Conservation (phyloP, 2,113 vertebrate species). For the Cebidichthys violaceus region DNA sequence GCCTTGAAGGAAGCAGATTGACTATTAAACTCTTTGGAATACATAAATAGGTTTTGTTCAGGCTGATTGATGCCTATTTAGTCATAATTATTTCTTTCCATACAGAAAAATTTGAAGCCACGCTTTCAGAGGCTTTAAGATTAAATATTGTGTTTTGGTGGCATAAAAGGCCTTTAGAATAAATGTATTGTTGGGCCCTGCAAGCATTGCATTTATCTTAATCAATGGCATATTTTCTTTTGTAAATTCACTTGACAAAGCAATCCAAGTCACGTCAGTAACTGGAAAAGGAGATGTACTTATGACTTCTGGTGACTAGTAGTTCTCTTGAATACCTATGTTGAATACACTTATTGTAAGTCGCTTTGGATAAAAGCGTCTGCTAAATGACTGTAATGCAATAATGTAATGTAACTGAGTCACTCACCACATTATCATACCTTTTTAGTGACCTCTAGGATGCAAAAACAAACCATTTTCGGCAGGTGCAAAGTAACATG, state of each 20-base stretch:
- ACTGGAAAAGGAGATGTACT: too few relatives aligned
- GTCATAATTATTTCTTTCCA: not conserved
- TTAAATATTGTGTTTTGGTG: not conserved
- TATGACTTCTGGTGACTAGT: too few relatives aligned
- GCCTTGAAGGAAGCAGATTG: not conserved
- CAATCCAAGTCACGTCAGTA: not conserved
- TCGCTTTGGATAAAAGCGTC: too few relatives aligned
- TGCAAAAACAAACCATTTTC: not conserved
- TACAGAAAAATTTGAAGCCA: not conserved
- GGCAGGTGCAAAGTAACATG: not conserved
- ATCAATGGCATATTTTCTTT: not conserved
- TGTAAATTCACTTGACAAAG: not conserved
- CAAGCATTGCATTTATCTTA: too few relatives aligned
- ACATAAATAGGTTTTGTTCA: not conserved
- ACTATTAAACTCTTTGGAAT: not conserved
- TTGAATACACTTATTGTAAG: too few relatives aligned
- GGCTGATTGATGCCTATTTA: too few relatives aligned
- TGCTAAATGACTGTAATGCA: too few relatives aligned
- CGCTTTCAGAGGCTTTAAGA: not conserved
- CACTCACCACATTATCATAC: not conserved
- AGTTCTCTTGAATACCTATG: too few relatives aligned
- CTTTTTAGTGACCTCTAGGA: too few relatives aligned
- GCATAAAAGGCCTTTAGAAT: not conserved
- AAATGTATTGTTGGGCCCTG: not conserved
- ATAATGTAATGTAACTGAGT: not conserved